Evolutionary conservation across 30 jellyfish, hydroid and myxozoan genomes (phyloP).

Genomic region (Hydra vulgaris): DNA sequence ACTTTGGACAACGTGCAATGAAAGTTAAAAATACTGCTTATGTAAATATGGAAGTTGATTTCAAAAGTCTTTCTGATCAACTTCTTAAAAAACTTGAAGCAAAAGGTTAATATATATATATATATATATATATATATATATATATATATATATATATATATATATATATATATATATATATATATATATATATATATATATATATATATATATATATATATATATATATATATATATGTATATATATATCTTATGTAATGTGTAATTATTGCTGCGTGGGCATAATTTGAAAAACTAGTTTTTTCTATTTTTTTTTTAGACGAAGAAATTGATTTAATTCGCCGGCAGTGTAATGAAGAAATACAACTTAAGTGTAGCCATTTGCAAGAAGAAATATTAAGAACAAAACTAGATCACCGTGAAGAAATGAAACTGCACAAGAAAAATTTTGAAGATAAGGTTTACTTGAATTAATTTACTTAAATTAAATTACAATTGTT

Average conservation of each 20-base stretch:
- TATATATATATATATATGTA: too few species aligned
- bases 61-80: constrained; percentile 79
- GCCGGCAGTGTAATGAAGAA: constrained; percentile 2
- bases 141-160: neutral
- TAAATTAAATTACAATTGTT: too few species aligned
- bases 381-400: neutral
- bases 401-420: neutral
- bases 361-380: neutral
- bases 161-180: neutral
- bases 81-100: constrained; percentile 52
- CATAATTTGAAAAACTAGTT: too few species aligned
- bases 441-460: neutral
- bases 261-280: too few species aligned
- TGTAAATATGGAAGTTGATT: constrained; percentile 95
- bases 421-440: neutral
- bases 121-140: too few species aligned
- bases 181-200: neutral
- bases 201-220: too few species aligned
- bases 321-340: constrained; percentile 8
- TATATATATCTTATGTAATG: too few species aligned
- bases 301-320: too few species aligned
- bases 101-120: constrained; percentile 42
- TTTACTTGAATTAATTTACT: neutral
- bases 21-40: constrained; percentile 85
- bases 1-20: constrained; percentile 96